Base-by-base conservation (phyloP, 2,797 vertebrate genomes). In the Falco peregrinus region DNA sequence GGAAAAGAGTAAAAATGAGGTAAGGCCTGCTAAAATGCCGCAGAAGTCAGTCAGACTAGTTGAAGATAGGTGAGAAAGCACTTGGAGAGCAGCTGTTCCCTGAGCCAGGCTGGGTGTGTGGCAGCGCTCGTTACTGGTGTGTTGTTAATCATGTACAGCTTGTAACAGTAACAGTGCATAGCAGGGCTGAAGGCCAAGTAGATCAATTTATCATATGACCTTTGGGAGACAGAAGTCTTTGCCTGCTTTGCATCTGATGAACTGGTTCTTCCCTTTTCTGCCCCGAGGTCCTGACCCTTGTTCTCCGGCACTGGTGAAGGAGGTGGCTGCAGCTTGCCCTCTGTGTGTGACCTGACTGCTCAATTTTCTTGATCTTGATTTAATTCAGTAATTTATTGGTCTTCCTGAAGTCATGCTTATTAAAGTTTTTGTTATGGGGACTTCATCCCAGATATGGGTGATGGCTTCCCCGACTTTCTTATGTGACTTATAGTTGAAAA, bases 231-330 rank as follows among this genome's bases (percentile, higher is more conserved):
- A 85, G 73, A 92, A 95, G 65, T 68, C 91, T 80, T 93, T 3
- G 8, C 63, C 88, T 93, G 1, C 86, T 96, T 87, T 93, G 75
- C 87, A 95, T 96, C 95, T 76, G 8, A 84, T 95, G 96, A 96
- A 95, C 95, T 95, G 85, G 82, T 93, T 87, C 69, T 96, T 95
- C 83, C 70, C 77, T 87, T 86, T 90, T 47, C 63, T 77, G 91
- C 63, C 80, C 84, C 0, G 2, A 60, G 80, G 91, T 95, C 89
- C 56, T 12, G 78, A 90, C 80, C 91, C 75, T 63, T 59, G 60
- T 60, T 94, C 87, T 78, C 35, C 1, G 3, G 69, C 33, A 7
- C 29, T 65, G 4, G 6, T 24, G 68, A 61, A 67, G 61, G 76
- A 28, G 56, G 33, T 24, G 26, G 77, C 56, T 86, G 80, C 57